These are phyloP conservation scores for Elaphurus davidianus DNA, from an alignment of 2,113 vertebrate species.

Conservation along the genomic window DNA sequence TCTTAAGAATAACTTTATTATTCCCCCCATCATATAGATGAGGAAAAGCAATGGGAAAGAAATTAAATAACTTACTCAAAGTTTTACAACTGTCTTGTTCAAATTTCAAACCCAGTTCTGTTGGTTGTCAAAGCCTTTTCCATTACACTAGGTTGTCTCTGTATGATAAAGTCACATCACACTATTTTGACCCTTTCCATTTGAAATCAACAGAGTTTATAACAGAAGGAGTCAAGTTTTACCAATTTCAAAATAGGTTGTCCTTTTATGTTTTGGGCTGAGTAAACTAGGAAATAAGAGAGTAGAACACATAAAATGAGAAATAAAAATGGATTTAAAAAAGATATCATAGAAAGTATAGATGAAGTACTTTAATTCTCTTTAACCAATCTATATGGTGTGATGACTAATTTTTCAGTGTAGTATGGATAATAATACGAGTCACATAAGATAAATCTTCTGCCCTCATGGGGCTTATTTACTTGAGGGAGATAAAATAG, in stretches of 20 bases:
- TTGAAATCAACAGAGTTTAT: not conserved
- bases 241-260: not conserved
- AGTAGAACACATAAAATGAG: not conserved
- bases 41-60: not conserved
- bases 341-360: not conserved
- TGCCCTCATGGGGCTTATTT: not conserved
- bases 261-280: not conserved
- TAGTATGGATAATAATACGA: not conserved
- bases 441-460: not conserved
- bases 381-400: not conserved
- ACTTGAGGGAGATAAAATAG: not conserved
- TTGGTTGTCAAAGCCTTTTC: constrained; percentile 12
- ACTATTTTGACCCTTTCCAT: not conserved
- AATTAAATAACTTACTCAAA: not conserved
- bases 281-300: not conserved
- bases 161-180: not conserved
- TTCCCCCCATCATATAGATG: not conserved
- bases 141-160: not conserved
- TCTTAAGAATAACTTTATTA: not conserved
- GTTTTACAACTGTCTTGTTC: not conserved
- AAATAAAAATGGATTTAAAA: not conserved
- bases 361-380: not conserved
- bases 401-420: not conserved
- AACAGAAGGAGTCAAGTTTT: not conserved
- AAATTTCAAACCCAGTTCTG: not conserved